These are phyloP conservation scores for Gallirallus australis DNA, from an alignment of 2,797 vertebrate species.

Conservation along the genomic window DNA sequence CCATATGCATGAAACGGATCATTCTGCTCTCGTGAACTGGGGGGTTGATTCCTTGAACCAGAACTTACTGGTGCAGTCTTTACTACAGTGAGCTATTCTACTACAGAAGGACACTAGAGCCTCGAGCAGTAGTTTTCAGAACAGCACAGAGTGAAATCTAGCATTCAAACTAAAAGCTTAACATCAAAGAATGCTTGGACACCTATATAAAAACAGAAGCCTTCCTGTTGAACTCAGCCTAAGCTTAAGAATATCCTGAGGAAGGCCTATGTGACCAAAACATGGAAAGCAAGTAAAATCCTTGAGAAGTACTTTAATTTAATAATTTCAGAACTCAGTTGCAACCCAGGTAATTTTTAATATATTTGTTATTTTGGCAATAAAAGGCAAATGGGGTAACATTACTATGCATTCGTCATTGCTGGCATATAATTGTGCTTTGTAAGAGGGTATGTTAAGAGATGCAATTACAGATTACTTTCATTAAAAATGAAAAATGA, in stretches of 20 bases:
- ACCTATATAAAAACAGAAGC: background rate
- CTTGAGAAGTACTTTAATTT: background rate
- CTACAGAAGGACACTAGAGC: background rate
- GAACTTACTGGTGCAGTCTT: background rate
- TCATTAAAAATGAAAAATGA: constrained; percentile 21
- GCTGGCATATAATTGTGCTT: background rate
- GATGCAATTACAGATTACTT: background rate
- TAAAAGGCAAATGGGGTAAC: constrained; percentile 4
- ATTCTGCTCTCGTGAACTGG: constrained; percentile 6
- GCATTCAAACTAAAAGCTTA: background rate
- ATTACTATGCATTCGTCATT: background rate
- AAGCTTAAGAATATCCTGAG: background rate
- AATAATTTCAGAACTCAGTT: constrained; percentile 18
- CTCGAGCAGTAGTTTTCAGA: background rate
- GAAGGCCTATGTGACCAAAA: constrained; percentile 1
- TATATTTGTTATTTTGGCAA: constrained; percentile 4
- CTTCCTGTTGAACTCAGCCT: background rate
- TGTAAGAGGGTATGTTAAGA: background rate
- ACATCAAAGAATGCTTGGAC: background rate
- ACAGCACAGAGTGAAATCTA: background rate
- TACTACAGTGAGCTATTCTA: background rate
- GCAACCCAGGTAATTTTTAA: constrained; percentile 17
- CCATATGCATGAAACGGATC: background rate
- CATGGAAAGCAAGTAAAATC: background rate
- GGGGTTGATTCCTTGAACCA: background rate